A percentile compares a stretch with the other conserved stretches of the same genome.
Conservation (phyloP, 1,140 invertebrate genomes). For the Diabrotica undecimpunctata region DNA sequence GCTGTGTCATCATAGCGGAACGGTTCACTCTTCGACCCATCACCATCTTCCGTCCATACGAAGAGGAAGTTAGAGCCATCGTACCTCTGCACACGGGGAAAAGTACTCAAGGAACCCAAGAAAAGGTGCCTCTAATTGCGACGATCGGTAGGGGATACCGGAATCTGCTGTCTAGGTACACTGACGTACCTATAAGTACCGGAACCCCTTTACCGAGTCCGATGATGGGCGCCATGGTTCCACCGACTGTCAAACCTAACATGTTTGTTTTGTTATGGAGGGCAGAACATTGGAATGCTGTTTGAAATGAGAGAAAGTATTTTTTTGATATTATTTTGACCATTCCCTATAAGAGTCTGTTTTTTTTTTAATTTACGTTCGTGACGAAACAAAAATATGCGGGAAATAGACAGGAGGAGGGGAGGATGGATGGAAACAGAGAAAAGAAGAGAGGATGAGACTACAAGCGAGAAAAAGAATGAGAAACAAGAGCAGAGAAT, state of each 20-base stretch:
- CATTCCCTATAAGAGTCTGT: background rate
- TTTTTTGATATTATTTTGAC: background rate
- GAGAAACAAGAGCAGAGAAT: no score
- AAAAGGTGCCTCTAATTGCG: constrained; percentile 58
- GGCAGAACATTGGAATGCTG: constrained; percentile 64
- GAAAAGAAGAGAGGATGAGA: no score
- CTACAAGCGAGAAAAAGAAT: no score
- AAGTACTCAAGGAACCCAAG: constrained; percentile 40
- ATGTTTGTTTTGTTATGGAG: constrained; percentile 70
- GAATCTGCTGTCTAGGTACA: constrained; percentile 69
- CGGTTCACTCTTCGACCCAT: constrained; percentile 74
- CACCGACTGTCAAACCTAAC: constrained; percentile 48
- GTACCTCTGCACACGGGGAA: constrained; percentile 45
- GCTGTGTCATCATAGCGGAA: constrained; percentile 85
- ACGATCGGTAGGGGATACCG: constrained; percentile 82
- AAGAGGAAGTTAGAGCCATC: constrained; percentile 67
- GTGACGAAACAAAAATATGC: background rate
- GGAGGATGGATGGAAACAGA: no score
- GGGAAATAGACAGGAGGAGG: background rate
- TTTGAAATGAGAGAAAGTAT: background rate
- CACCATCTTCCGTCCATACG: constrained; percentile 86
- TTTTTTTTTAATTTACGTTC: background rate
- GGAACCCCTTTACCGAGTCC: constrained; percentile 39
- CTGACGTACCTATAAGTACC: constrained; percentile 52
- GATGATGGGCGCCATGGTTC: constrained; percentile 31